Base-by-base conservation (phyloP, 1,140 invertebrate genomes). In the Trachymyrmex cornetzi region DNA sequence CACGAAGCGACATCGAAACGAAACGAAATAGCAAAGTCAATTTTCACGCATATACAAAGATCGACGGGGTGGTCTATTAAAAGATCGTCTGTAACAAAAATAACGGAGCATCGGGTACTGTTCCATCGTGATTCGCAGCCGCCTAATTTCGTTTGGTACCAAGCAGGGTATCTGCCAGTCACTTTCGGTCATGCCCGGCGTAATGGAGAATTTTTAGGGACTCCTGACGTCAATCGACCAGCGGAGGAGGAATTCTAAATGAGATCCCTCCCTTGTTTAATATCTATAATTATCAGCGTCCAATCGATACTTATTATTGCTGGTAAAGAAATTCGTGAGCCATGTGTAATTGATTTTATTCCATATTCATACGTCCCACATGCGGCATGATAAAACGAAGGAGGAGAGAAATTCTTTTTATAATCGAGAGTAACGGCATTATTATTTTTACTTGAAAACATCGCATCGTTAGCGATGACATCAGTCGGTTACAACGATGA, bases 391-490 rank as follows among this genome's bases (percentile, higher is more conserved):
- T 44, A 38, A 61, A 44, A 81, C 53, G 12, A 14, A 3, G 14
- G 5, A 57, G 30, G 27, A 30, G 55, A 57, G 34, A 2, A 48
- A 7, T 12, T 69, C 14, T 55, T 44, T 57, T 38, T 19, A 69
- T 7, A 12, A 57, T 44, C n/a, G 50, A 38, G 50, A 55, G 1
- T 55, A 19, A 69, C 64, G 27, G 16, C 19, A 38, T 55, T 38
- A 57, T 57, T 44, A 9, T 44, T 59, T 50, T 55, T 22, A 7
- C 12, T 24, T 19, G 30, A 74, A 72, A 71, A 48, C 50, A 27
- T 59, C 48, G 48, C 69, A 74, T 59, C 14, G 80, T 22, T 55
- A 44, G 61, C 59, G 69, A 74, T 84, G 80, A 84, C 80, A 84
- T 84, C 80, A 84, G 55, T 30, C 24, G 14, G 24, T 7, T 61